Evolutionary conservation across 2,888 invertebrate genomes (phyloP), one percentile per base, ranked within the genome.

Genomic region (Dione vanillae): DNA sequence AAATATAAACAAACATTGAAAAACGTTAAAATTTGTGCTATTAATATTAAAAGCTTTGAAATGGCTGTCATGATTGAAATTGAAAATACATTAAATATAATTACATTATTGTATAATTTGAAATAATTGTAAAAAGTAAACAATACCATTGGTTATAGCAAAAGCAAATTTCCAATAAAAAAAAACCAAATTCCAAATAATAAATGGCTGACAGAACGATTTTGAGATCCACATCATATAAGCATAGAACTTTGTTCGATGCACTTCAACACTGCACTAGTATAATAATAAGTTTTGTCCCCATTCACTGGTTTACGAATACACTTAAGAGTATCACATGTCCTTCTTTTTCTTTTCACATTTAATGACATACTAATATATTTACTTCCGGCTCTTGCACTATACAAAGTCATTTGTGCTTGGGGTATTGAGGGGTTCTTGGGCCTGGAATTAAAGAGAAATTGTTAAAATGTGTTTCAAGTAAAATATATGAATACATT

Each of bases 401-500:
- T 94, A 97, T 94, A 97, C 96, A 94, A 96, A 96, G 84, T 96
- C 96, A 90, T 96, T 96, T 87, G 96, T 96, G 87, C 96, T 96
- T 84, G 96, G 95, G 88, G 95, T 95, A 82, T 96, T 97, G 86
- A 97, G 95, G 78, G 97, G 97, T 94, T 96, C 96, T 93, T 96
- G 96, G 83, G 96, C 96, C 97, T 97, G 95, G 14, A 95, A 95
- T 85, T 78, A 85, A 88, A 88, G 85, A 76, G 80, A 58, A 49
- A 52, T 35, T 49, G 12, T 47, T 35, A 16, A 51, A 12, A 40
- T 27, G 11, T 45, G 10, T n/a, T 12, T 35, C 27, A 27, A 3
- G 27, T 27, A 27, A 27, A 27, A 27, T 27, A 27, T 3, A 27
- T 27, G 2, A n/a, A 35, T 56, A 49, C 6, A 40, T 40, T 1